Evolutionary conservation across 2,113 vertebrate genomes (phyloP), one percentile per base, ranked within the genome.

Genomic region (Regulus satrapa): DNA sequence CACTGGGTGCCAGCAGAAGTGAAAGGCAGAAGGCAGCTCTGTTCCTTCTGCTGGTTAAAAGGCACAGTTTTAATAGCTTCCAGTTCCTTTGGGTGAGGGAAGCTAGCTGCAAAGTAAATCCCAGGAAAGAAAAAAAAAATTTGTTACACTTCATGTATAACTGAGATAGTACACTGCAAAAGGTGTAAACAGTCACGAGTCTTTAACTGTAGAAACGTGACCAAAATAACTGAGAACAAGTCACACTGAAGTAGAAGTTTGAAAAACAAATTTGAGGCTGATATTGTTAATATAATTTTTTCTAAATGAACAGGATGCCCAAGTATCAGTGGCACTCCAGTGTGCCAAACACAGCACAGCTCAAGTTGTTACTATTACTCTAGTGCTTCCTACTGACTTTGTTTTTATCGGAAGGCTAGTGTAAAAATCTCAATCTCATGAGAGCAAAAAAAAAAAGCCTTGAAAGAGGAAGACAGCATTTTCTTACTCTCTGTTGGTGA

Each of bases 201-300:
- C 46, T 40, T 51, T 38, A 59, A 5, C 19, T 24, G 32, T 24
- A 95, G 18, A 49, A 29, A 78, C 21, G 20, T 0, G 32, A 85
- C 56, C 55, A 78, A 48, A 83, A 31, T 18, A 77, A 75, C 43
- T n/a, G 19, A 91, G 63, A 51, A 45, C 21, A n/a, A 62, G n/a
- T 36, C 26, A 67, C 20, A 38, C 5, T 17, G 32, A 84, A 83
- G 52, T 17, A 31, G 11, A 72, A 51, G 32, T n/a, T 18, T 67
- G 21, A 71, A 63, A 90, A 86, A 28, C 12, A 73, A 66, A 58
- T 41, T 61, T 34, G 9, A 72, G 41, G 12, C 9, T 56, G 14
- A 6, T 51, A 24, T 25, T 0, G 0, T 51, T 51, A 58, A 24
- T 40, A 16, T 1, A 21, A 8, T 23, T 28, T 32, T 82, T 62